Evolutionary conservation across 2,888 invertebrate species (phyloP), one percentile per base, ranked within the genome.

Genomic region (Sinotaia quadrata): DNA sequence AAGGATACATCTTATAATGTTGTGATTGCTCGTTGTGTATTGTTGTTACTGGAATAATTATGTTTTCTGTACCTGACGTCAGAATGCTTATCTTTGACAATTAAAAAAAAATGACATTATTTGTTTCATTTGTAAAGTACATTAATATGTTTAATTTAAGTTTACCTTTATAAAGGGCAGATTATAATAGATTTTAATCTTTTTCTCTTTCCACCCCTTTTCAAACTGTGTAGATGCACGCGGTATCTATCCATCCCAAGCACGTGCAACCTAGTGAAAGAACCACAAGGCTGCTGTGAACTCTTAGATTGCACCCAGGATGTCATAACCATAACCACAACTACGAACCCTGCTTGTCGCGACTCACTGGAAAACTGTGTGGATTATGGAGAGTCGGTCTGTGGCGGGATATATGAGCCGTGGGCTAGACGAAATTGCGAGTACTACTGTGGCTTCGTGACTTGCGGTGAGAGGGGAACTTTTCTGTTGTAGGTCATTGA

Each of bases 381-480:
- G 5, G 71, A 62, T 29, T 82, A 78, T 60, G 78, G 78, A 27
- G 44, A 47, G 8, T 66, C 69, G 12, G 73, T 73, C n/a, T 81
- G 81, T 58, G 59, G 60, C 1, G 67, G 71, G 1, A 61, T 67
- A 10, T 81, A 78, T 58, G 65, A 68, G 24, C 69, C 71, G 10
- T 82, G 82, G 82, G 82, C 79, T 2, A 60, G 56, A 21, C 69
- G 76, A 47, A 79, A 82, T 72, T 82, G 82, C 47, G 73, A 68
- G 10, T 49, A 67, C 8, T 77, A 71, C 54, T 82, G 82, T 61
- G 68, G 73, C 29, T 68, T 75, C 68, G 24, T 24, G 24, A 29
- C 37, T 8, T 65, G 65, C 24, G 41, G 58, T 65, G 56, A 52
- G 24, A 24, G 8, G 27, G 3, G 31, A 7, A n/a, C n/a, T n/a